phyloP scores from a whole-genome alignment of 1,140 invertebrate species.

The Drosophila obscura region DNA sequence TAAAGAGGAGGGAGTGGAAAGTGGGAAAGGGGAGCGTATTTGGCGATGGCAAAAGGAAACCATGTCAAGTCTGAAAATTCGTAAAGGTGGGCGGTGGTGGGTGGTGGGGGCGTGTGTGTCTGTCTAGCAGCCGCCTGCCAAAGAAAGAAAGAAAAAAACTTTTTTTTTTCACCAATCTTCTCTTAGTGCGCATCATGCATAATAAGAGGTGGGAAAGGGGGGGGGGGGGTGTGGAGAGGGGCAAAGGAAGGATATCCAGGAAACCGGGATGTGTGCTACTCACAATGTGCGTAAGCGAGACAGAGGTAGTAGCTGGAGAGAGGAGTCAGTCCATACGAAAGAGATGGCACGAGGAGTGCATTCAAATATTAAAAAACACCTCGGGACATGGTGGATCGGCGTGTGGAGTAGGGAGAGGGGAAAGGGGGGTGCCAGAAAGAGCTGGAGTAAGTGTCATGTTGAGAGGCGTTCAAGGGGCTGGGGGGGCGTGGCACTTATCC shows the following conservation, averaged over 20 bases:
- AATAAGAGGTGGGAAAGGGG: slow-evolving; percentile 50
- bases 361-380: slow-evolving; percentile 71
- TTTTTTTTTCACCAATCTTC: slow-evolving; percentile 48
- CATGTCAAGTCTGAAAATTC: slow-evolving; percentile 73
- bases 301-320: background rate
- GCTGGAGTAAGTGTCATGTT: background rate
- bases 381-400: slow-evolving; percentile 14
- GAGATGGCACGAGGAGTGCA: slow-evolving; percentile 45
- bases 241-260: slow-evolving; percentile 8
- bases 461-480: background rate
- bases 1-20: slow-evolving; percentile 2
- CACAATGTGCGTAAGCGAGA: slow-evolving; percentile 34
- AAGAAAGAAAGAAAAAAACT: slow-evolving; percentile 66
- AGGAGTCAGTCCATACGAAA: background rate
- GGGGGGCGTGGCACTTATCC: slow-evolving; percentile 37
- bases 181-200: slow-evolving; percentile 53
- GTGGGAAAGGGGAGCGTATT: background rate
- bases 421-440: slow-evolving; percentile 3
- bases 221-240: background rate
- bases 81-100: slow-evolving; percentile 45
- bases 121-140: slow-evolving; percentile 34
- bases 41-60: slow-evolving; percentile 53
- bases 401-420: slow-evolving; percentile 18
- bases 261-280: background rate
- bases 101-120: slow-evolving; percentile 23